A percentile compares a stretch with the other conserved stretches of the same genome.
phyloP scores from a whole-genome alignment of 2,113 vertebrate species.

The Anser brachyrhynchus region DNA sequence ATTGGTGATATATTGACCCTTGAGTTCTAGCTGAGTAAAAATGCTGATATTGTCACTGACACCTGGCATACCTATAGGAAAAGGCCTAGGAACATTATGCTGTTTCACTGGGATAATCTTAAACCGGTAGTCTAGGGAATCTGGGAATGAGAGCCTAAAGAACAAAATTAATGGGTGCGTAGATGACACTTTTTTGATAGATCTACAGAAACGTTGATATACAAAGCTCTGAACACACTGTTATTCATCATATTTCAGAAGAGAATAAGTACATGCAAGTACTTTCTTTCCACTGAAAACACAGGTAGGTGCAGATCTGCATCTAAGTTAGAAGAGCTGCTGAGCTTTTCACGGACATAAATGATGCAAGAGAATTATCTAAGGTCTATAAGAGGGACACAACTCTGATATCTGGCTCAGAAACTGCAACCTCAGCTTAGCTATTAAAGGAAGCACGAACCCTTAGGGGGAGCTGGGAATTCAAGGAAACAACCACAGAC shows the following conservation, averaged over 20 bases:
- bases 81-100: neutral
- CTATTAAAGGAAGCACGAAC: neutral
- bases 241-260: neutral
- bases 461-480: rapidly evolving
- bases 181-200: neutral
- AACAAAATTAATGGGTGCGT: neutral
- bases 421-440: neutral
- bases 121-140: neutral
- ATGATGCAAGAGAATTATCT: neutral
- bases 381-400: neutral
- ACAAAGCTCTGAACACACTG: neutral
- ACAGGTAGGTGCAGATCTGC: neutral
- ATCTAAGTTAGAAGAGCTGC: neutral
- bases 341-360: neutral
- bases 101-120: neutral
- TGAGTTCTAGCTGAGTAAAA: neutral
- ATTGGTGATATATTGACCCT: neutral
- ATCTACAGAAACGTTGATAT: neutral
- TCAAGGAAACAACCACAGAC: neutral
- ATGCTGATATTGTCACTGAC: neutral
- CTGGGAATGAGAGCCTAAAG: neutral
- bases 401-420: neutral
- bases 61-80: neutral
- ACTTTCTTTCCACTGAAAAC: neutral
- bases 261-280: neutral